phyloP scores from a whole-genome alignment of 2,113 vertebrate genomes.

The Rhegmatorhina hoffmannsi region DNA sequence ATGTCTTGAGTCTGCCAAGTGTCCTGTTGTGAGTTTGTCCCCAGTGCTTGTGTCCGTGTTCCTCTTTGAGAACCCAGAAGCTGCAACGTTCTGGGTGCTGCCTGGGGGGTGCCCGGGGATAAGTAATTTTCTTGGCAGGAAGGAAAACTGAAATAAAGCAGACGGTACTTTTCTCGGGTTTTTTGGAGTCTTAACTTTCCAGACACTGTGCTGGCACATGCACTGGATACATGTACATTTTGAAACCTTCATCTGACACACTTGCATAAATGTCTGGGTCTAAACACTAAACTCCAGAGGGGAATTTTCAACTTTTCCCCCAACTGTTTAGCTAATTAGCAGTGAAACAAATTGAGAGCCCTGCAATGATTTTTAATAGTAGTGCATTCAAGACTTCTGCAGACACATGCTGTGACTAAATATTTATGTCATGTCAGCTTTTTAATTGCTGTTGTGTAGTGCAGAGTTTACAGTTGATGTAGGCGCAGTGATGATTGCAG shows the following conservation, averaged over 20 bases:
- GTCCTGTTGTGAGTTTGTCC: background rate
- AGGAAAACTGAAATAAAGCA: constrained; percentile 6
- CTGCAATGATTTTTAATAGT: background rate
- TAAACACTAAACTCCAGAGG: background rate
- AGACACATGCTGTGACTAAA: background rate
- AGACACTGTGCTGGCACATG: rapidly evolving
- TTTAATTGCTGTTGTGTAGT: constrained; percentile 28
- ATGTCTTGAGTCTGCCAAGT: background rate
- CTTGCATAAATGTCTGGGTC: background rate
- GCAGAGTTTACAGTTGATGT: background rate
- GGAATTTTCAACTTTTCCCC: background rate
- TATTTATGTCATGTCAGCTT: constrained; percentile 30
- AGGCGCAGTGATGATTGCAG: background rate
- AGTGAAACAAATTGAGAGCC: background rate
- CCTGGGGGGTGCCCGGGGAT: background rate
- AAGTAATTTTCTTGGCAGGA: background rate
- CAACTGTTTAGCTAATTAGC: background rate
- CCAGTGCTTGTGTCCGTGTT: background rate
- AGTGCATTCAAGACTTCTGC: background rate
- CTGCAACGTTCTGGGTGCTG: background rate
- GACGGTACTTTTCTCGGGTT: rapidly evolving
- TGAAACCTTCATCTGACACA: background rate
- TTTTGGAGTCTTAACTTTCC: background rate
- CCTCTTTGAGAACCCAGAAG: background rate
- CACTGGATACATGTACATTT: background rate